A percentile compares a stretch with the other conserved stretches of the same genome.
phyloP scores from a whole-genome alignment of 2,888 invertebrate genomes.

The Thysanoteuthis rhombus region DNA sequence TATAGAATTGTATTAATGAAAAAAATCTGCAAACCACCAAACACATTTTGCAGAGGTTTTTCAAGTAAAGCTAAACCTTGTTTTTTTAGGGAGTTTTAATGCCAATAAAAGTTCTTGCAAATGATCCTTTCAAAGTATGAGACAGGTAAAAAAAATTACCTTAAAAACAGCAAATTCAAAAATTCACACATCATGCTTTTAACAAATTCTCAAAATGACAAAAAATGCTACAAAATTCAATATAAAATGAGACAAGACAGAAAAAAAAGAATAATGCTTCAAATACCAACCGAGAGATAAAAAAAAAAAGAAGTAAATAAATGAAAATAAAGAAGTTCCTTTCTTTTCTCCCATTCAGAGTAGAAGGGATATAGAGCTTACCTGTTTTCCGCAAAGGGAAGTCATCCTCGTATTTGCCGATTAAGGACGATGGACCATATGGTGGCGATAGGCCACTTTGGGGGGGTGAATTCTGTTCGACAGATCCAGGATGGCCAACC shows the following conservation, averaged over 20 bases:
- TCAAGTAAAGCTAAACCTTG: neutral
- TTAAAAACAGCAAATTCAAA: neutral
- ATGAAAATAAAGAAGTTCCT: neutral
- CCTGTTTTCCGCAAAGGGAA: constrained; percentile 95
- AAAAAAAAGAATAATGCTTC: neutral
- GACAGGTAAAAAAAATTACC: neutral
- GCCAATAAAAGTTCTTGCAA: neutral
- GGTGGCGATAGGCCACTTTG: constrained; percentile 67
- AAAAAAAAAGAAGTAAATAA: neutral
- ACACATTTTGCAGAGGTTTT: neutral
- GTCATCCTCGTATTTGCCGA: constrained; percentile 77
- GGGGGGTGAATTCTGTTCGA: constrained; percentile 64
- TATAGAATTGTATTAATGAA: too few relatives aligned
- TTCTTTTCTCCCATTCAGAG: neutral
- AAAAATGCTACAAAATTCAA: neutral
- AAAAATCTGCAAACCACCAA: neutral
- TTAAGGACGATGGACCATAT: constrained; percentile 68
- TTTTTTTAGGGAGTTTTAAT: neutral
- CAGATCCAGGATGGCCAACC: constrained; percentile 59
- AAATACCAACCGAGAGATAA: neutral
- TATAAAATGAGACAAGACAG: neutral
- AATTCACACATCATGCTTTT: neutral
- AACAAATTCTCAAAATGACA: neutral
- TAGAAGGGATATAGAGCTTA: constrained; percentile 68
- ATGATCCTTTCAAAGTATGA: neutral